phyloP scores from a whole-genome alignment of 1,140 invertebrate genomes.

The Rhyzopertha dominica region DNA sequence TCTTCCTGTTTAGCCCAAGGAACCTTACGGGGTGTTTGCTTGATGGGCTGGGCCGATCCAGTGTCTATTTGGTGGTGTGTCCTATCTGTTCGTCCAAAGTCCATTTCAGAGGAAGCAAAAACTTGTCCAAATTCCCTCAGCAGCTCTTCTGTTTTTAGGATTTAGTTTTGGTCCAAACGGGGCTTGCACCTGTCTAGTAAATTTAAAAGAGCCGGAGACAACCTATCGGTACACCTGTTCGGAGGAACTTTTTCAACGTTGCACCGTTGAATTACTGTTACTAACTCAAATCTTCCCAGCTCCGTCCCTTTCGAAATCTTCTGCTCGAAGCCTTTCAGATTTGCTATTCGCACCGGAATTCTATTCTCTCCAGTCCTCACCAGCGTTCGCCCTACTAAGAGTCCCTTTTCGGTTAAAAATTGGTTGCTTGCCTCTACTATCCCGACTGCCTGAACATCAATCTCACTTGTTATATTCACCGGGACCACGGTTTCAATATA shows the following conservation, averaged over 20 bases:
- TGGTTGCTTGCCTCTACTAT: too few species aligned
- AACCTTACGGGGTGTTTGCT: constrained; percentile 25
- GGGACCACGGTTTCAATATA: too few species aligned
- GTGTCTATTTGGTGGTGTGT: constrained; percentile 30
- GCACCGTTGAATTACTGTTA: neutral
- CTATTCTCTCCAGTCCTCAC: too few species aligned
- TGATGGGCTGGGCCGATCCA: constrained; percentile 24
- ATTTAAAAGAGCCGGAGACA: neutral
- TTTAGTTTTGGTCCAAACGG: too few species aligned
- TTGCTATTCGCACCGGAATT: neutral
- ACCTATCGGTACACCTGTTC: neutral
- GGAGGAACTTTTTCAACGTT: neutral
- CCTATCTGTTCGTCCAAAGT: constrained; percentile 23
- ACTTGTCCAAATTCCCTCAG: too few species aligned
- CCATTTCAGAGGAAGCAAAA: too few species aligned
- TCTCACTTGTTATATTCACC: too few species aligned
- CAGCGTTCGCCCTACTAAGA: too few species aligned
- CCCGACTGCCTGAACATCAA: too few species aligned
- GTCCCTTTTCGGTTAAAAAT: too few species aligned
- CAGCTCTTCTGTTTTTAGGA: too few species aligned
- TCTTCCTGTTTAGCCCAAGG: constrained; percentile 23
- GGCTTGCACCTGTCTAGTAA: neutral
- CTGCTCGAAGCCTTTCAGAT: constrained; percentile 1
- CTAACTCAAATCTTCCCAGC: constrained; percentile 2
- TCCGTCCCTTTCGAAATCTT: neutral